phyloP scores from a whole-genome alignment of 2,113 vertebrate species.

The Sturnira hondurensis region DNA sequence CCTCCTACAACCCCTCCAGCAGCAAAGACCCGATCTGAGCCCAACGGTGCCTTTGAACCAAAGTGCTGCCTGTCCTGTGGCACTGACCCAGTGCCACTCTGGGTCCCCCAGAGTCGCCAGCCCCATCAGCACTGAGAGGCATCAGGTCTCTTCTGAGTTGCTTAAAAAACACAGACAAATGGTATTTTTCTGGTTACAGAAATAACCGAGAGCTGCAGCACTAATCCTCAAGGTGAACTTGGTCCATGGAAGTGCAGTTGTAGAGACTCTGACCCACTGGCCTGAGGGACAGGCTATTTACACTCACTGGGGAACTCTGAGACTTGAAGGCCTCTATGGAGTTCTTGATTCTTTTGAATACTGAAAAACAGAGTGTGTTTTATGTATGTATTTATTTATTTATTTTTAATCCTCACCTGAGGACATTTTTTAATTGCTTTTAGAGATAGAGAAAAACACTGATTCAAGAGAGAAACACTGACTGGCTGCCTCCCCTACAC shows the following conservation, averaged over 20 bases:
- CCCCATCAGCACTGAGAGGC: neutral
- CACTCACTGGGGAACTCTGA: neutral
- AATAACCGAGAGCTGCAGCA: neutral
- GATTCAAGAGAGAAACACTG: no score
- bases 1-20: neutral
- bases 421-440: no score
- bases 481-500: no score
- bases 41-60: neutral
- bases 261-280: neutral
- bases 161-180: neutral
- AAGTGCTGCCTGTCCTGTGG: neutral
- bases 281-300: slow-evolving; percentile 1
- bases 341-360: neutral
- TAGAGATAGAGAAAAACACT: no score
- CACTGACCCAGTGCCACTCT: no score
- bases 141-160: neutral
- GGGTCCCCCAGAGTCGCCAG: neutral
- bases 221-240: slow-evolving; percentile 41
- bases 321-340: neutral
- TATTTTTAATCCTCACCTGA: no score
- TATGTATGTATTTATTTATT: neutral
- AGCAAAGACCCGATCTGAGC: neutral
- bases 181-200: neutral
- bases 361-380: neutral
- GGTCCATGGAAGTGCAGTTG: neutral